Evolutionary conservation across 2,888 invertebrate genomes (phyloP).

Genomic region (Lamellibrachia columna): DNA sequence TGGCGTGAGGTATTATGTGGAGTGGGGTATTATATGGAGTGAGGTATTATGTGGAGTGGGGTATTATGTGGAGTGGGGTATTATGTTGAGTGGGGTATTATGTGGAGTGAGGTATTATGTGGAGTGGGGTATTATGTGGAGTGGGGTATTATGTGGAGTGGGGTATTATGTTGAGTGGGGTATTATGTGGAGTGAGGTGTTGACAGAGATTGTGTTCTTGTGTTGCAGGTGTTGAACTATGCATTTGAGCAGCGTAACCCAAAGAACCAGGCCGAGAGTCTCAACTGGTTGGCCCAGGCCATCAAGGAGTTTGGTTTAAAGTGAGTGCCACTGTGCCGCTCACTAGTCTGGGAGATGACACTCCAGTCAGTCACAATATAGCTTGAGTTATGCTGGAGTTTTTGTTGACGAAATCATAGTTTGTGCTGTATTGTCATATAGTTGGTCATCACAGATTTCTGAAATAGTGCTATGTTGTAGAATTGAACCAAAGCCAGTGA

Average conservation of each 20-base stretch:
- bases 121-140: neutral
- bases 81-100: no score
- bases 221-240: conserved; percentile 61
- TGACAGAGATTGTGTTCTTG: neutral
- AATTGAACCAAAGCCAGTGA: neutral
- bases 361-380: neutral
- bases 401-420: neutral
- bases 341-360: neutral
- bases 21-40: neutral
- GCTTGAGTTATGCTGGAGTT: neutral
- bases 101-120: neutral
- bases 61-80: neutral
- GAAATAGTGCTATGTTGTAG: neutral
- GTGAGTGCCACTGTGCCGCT: conserved; percentile 67
- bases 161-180: no score
- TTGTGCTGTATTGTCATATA: neutral
- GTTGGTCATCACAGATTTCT: neutral
- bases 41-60: no score
- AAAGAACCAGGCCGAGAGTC: conserved; percentile 86
- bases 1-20: no score
- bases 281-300: conserved; percentile 82
- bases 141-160: no score
- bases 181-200: neutral
- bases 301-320: conserved; percentile 87
- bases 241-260: conserved; percentile 90